Evolutionary conservation across 64 coral and sea anemone genomes (phyloP).

Genomic region (Acropora yongei): DNA sequence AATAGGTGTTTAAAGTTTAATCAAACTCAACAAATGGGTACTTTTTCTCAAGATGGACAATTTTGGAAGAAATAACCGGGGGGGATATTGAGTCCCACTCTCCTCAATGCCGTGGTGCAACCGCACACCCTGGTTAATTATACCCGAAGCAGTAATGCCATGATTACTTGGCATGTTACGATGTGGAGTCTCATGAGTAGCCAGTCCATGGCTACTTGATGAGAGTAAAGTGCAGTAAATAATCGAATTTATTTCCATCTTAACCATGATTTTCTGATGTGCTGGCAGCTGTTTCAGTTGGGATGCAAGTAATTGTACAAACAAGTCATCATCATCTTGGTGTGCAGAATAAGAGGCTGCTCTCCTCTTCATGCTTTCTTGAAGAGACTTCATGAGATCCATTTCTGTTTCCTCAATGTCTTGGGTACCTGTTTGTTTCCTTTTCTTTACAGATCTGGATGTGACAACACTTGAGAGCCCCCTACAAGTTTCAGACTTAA

Average conservation of each 20-base stretch:
- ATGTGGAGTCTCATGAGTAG: neutral
- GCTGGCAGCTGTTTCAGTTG: neutral
- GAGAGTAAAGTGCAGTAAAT: neutral
- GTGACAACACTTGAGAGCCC: neutral
- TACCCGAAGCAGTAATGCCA: neutral
- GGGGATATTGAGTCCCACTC: neutral
- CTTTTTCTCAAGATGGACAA: neutral
- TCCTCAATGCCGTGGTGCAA: neutral
- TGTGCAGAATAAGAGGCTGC: neutral
- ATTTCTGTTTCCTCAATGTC: neutral
- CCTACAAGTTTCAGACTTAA: neutral
- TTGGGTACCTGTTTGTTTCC: neutral
- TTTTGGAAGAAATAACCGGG: neutral
- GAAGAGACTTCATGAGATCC: neutral
- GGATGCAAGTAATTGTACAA: neutral
- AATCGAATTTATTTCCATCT: slow-evolving; percentile 1
- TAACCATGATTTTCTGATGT: slow-evolving; percentile 12
- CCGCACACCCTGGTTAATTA: neutral
- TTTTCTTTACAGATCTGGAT: neutral
- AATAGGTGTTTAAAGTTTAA: neutral
- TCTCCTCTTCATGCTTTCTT: neutral
- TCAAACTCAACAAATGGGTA: neutral
- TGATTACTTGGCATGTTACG: neutral
- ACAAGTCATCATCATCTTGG: neutral
- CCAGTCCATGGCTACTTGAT: neutral